phyloP scores from a whole-genome alignment of 2,113 vertebrate genomes.

The Anarrhichthys ocellatus region DNA sequence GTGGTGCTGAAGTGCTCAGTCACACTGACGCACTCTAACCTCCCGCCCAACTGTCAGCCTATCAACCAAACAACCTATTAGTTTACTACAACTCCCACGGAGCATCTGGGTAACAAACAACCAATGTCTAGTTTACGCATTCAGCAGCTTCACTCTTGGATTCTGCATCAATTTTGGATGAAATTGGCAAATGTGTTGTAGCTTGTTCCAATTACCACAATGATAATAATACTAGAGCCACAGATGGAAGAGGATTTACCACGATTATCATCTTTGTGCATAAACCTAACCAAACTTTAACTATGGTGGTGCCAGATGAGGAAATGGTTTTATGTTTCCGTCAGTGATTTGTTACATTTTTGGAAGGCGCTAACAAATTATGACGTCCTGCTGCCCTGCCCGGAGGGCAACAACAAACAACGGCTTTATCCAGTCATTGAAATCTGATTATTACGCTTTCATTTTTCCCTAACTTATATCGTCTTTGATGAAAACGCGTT shows the following conservation, averaged over 20 bases:
- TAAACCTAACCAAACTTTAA: neutral
- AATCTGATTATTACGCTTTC: neutral
- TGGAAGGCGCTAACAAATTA: neutral
- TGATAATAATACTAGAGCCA: neutral
- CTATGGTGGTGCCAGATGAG: too few species aligned
- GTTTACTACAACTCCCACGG: neutral
- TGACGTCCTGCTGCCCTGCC: neutral
- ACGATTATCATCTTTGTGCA: neutral
- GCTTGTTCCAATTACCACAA: neutral
- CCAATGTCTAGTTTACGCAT: neutral
- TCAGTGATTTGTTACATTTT: neutral
- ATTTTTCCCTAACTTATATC: neutral
- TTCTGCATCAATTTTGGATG: neutral
- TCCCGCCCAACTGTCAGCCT: neutral
- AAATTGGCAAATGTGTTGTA: neutral
- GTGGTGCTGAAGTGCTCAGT: conserved; percentile 19
- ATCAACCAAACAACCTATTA: conserved; percentile 1
- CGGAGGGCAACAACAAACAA: neutral
- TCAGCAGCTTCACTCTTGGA: neutral
- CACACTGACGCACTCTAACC: neutral
- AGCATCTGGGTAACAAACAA: neutral
- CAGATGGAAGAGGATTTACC: neutral
- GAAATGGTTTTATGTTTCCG: neutral
- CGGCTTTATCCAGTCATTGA: neutral
- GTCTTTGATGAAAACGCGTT: neutral